These are phyloP conservation scores for Sula dactylatra DNA, from an alignment of 2,113 vertebrate species.

Conservation along the genomic window DNA sequence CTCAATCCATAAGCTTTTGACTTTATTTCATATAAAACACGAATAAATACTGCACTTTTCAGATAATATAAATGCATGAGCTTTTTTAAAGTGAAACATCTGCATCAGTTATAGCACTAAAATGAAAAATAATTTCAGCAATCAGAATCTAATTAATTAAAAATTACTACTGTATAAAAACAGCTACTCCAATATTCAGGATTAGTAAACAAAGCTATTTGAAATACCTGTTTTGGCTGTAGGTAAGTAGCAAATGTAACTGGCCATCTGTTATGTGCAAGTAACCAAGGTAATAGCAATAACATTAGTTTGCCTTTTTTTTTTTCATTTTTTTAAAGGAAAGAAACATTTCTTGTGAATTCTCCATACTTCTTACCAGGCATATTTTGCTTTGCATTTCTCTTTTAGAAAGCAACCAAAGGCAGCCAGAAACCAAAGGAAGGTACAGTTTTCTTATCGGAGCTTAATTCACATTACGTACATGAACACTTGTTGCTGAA, in stretches of 20 bases:
- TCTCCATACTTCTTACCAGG: not conserved
- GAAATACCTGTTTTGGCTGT: constrained; percentile 7
- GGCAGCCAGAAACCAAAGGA: not conserved
- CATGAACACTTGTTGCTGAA: not conserved
- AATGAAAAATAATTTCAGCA: constrained; percentile 45
- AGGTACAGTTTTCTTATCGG: not conserved
- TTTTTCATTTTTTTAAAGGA: not conserved
- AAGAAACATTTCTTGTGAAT: constrained; percentile 16
- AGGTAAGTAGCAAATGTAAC: not conserved
- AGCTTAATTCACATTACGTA: not conserved
- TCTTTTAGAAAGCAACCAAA: not conserved
- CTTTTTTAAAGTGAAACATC: constrained; percentile 40
- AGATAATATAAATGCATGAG: constrained; percentile 51
- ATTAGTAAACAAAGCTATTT: constrained; percentile 13
- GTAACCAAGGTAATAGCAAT: constrained; percentile 9
- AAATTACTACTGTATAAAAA: constrained; percentile 48
- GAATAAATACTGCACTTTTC: constrained; percentile 12
- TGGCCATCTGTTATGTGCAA: constrained; percentile 41
- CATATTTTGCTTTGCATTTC: not conserved
- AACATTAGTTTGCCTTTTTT: not conserved
- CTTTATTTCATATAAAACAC: constrained; percentile 25
- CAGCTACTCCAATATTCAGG: not conserved
- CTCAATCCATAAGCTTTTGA: not conserved
- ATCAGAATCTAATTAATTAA: constrained; percentile 62
- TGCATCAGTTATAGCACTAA: constrained; percentile 28